Evolutionary conservation across 2,888 invertebrate species (phyloP).

Genomic region (Thysanoteuthis rhombus): DNA sequence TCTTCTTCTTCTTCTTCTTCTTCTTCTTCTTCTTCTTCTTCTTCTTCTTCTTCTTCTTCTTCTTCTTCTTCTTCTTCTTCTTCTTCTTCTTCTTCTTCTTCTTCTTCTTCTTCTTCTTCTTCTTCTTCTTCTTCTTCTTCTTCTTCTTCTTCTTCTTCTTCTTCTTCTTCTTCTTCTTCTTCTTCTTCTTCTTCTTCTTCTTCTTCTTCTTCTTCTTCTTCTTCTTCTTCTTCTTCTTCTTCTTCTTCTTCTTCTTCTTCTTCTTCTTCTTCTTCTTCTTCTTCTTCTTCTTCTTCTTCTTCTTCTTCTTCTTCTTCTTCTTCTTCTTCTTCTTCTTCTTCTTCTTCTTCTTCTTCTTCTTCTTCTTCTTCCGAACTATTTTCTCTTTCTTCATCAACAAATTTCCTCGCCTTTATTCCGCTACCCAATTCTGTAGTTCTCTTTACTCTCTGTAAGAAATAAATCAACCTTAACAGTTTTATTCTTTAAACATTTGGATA

Average conservation of each 20-base stretch:
- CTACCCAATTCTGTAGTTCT: no score
- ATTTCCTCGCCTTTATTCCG: no score
- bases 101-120: neutral
- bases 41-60: neutral
- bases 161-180: no score
- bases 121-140: neutral
- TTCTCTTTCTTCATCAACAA: no score
- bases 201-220: neutral
- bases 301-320: neutral
- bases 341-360: no score
- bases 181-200: no score
- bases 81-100: neutral
- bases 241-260: slow-evolving; percentile 13
- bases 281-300: neutral
- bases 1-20: neutral
- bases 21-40: neutral
- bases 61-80: neutral
- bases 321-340: neutral
- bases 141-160: no score
- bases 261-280: neutral
- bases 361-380: no score
- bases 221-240: neutral
- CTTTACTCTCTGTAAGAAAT: no score
- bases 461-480: no score
- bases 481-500: no score